A percentile compares a stretch with the other conserved stretches of the same genome.
phyloP scores from a whole-genome alignment of 2,888 invertebrate genomes.

The Apodemia zela region DNA sequence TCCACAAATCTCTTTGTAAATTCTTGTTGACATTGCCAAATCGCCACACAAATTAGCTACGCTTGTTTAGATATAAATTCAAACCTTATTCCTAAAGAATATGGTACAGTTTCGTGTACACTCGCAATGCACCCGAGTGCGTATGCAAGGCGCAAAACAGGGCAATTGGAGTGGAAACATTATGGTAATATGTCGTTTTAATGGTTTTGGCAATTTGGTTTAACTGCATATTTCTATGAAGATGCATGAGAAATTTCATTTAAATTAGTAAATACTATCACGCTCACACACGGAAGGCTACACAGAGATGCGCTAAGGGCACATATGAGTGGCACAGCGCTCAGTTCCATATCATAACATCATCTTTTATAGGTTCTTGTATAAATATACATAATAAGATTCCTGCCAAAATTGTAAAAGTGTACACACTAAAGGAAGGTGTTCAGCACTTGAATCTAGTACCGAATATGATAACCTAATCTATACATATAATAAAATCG shows the following conservation, averaged over 20 bases:
- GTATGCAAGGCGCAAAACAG: constrained; percentile 34
- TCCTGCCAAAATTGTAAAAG: too few species aligned
- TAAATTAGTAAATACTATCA: too few species aligned
- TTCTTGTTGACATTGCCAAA: constrained; percentile 9
- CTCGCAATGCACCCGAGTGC: constrained; percentile 25
- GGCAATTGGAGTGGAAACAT: constrained; percentile 34
- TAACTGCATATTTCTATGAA: not conserved
- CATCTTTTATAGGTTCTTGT: too few species aligned
- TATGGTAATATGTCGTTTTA: constrained; percentile 30
- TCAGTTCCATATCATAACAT: too few species aligned
- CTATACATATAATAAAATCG: too few species aligned
- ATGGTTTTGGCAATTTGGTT: constrained; percentile 21
- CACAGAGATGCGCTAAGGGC: too few species aligned
- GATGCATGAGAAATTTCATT: not conserved
- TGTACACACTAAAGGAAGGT: too few species aligned
- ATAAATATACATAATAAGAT: too few species aligned
- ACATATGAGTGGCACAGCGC: too few species aligned
- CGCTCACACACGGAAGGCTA: too few species aligned
- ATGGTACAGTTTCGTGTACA: constrained; percentile 21
- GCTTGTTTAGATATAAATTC: not conserved
- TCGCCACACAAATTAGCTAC: not conserved
- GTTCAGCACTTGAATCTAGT: too few species aligned
- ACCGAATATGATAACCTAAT: too few species aligned
- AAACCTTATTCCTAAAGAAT: not conserved
- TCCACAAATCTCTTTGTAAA: constrained; percentile 5